Conservation (phyloP, 2,113 vertebrate species). For the Pseudois nayaur region DNA sequence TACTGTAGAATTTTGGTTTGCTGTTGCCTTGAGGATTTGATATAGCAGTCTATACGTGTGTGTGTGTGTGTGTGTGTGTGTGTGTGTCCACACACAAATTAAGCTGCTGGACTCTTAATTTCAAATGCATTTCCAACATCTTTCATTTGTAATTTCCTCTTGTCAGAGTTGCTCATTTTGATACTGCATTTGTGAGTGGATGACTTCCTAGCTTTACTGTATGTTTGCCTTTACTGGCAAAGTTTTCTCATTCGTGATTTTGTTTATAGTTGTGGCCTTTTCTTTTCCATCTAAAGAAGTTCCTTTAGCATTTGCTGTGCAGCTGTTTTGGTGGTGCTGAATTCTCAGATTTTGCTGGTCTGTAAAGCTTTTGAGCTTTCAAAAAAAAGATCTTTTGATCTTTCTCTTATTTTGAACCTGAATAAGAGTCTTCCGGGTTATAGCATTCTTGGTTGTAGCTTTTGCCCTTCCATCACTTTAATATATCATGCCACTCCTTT, state of each 20-base stretch:
- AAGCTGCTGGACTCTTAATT: background rate
- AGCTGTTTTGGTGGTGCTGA: background rate
- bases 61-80: fast-evolving
- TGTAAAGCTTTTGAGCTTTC: background rate
- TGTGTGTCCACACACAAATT: background rate
- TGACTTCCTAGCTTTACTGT: background rate
- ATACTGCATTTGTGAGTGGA: background rate
- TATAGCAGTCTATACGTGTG: background rate
- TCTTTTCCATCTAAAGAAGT: background rate
- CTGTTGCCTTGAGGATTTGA: background rate
- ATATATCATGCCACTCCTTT: background rate
- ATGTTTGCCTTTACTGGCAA: background rate
- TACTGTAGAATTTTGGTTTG: background rate
- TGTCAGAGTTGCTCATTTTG: background rate
- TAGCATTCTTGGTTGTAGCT: background rate
- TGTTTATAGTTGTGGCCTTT: background rate
- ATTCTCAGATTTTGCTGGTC: background rate
- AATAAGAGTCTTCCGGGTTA: background rate
- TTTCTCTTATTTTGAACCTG: background rate
- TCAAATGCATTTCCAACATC: background rate
- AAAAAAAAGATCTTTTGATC: no score
- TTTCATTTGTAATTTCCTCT: background rate
- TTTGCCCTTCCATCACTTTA: background rate
- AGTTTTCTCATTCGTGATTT: background rate
- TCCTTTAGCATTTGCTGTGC: background rate